Base-by-base conservation (phyloP, 2,888 invertebrate genomes). In the Epirrhoe tristata region DNA sequence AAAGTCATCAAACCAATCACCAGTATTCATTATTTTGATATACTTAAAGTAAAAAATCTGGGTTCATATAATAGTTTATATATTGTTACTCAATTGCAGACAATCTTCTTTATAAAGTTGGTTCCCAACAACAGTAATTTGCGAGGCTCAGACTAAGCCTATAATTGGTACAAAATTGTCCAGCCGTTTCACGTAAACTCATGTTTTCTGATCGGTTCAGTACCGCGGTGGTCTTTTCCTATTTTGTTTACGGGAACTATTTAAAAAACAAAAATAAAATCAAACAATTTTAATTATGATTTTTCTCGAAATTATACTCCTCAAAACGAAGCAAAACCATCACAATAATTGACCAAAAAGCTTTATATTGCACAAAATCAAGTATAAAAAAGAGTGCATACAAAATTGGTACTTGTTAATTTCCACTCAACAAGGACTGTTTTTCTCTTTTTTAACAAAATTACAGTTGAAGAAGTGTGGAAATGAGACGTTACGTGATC, bases 91-190 rank as follows among this genome's bases (percentile, higher is more conserved):
- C 46, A 55, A 36, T 48, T 43, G 46, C 7, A 53, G 34, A 64
- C 54, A 50, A 53, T 58, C 53, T 52, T 64, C 52, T 12, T 51
- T 56, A 10, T 50, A 50, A 51, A 62, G 51, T 53, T 58, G 6
- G 50, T 70, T 73, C 70, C 73, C 77, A 81, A 84, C 76, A 80
- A 83, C 81, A 77, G 87, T 81, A 86, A 87, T 87, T 87, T 86
- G 79, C 74, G 68, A 72, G 67, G 77, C 73, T 74, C 66, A 76
- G 73, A 68, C 72, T 74, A 63, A 77, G 71, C 59, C 73, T 70
- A 77, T 79, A 77, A 80, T 83, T 83, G 85, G 77, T 76, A 56
- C 53, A 57, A 69, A 63, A 69, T 69, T 59, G 63, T 63, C 65
- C 59, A 63, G 10, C n/a, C 32, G 58, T 55, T 24, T 58, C 31